Conservation (phyloP, 2,888 invertebrate genomes). For the Rhodophaea formosa region DNA sequence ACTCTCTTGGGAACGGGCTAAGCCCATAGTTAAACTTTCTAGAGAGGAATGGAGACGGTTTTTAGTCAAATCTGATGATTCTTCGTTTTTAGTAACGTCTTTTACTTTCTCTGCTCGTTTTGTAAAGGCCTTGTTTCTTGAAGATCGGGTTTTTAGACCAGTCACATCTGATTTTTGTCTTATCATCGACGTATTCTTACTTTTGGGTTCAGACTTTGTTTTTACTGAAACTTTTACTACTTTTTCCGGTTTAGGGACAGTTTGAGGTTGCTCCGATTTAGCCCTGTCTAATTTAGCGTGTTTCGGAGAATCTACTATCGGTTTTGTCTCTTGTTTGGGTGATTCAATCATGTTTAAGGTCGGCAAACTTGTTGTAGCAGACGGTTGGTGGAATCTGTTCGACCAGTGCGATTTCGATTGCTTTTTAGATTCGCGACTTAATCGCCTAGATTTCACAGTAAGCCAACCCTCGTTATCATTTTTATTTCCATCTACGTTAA, state of each 20-base stretch:
- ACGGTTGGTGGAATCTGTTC: slow-evolving; percentile 90
- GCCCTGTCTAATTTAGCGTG: slow-evolving; percentile 54
- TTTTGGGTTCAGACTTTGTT: slow-evolving; percentile 54
- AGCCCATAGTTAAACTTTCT: slow-evolving; percentile 66
- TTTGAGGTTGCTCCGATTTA: slow-evolving; percentile 65
- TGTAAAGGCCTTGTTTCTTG: slow-evolving; percentile 54
- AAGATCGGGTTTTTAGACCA: slow-evolving; percentile 74
- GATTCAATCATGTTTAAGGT: slow-evolving; percentile 83
- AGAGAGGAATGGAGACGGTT: slow-evolving; percentile 71
- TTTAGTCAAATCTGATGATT: slow-evolving; percentile 54
- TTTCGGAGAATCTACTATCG: slow-evolving; percentile 39
- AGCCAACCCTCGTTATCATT: slow-evolving; percentile 90
- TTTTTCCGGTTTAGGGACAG: slow-evolving; percentile 31
- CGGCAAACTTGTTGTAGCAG: slow-evolving; percentile 90
- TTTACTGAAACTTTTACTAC: slow-evolving; percentile 34
- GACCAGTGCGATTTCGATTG: slow-evolving; percentile 86
- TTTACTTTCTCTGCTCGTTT: slow-evolving; percentile 60
- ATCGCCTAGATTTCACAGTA: slow-evolving; percentile 89
- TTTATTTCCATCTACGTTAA: slow-evolving; percentile 63
- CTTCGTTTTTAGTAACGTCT: slow-evolving; percentile 44
- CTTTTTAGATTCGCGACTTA: slow-evolving; percentile 78
- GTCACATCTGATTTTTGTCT: slow-evolving; percentile 84
- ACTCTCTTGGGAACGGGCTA: slow-evolving; percentile 69
- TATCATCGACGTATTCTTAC: slow-evolving; percentile 61
- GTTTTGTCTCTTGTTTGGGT: slow-evolving; percentile 65